Base-by-base conservation (phyloP, 2,888 invertebrate genomes). In the Bellardia bayeri region DNA sequence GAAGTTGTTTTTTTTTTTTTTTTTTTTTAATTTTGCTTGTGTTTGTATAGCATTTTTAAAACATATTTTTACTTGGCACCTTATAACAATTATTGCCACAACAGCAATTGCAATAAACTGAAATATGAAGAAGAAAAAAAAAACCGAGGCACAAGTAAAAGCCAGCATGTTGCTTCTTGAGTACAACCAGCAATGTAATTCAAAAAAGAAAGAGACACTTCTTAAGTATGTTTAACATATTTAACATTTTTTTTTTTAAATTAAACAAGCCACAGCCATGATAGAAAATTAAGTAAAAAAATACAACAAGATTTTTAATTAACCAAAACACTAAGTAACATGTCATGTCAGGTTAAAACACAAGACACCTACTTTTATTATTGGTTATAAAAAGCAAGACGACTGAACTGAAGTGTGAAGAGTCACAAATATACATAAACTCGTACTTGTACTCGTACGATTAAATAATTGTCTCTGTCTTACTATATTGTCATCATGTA, bases 1-100 rank as follows among this genome's bases (percentile, higher is more conserved):
- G 86, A 85, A 90, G 83, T 87, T 82, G 85, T 74, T 82, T 86
- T 85, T 72, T 85, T 51, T 56, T 14, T n/a, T 78, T 40, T 11
- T 2, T n/a, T n/a, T n/a, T 75, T 56, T 63, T 45, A 30, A 13
- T 37, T 64, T 64, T 40, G 56, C 68, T 72, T 72, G 63, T 66
- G 51, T 51, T 75, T 80, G 80, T 79, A 76, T 76, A 37, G 16
- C 40, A 78, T 66, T 45, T 45, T 66, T 82, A 79, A 37, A 69
- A 49, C 74, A 79, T 82, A 82, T 80, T 75, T 87, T 76, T 82
- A 82, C 85, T 87, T 87, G 87, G 78, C 87, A 85, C 87, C 87
- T 87, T 82, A 58, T 79, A 82, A 82, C 85, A 85, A 85, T 87
- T 85, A 87, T 85, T 85, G 76, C 64, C 83, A 72, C 45, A 78